Base-by-base conservation (phyloP, 1,140 invertebrate genomes). In the Danaus plexippus region DNA sequence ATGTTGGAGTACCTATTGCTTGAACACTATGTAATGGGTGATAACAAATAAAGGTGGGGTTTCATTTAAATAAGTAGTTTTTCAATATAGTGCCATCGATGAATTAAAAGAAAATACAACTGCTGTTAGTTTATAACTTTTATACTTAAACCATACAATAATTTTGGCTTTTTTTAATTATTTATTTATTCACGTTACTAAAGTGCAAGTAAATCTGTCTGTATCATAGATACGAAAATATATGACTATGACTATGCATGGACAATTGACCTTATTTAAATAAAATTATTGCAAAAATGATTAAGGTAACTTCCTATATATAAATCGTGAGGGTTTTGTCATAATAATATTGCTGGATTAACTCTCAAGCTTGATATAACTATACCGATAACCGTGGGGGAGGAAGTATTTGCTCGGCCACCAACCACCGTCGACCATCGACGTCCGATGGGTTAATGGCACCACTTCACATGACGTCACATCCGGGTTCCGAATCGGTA, bases 381-480 rank as follows among this genome's bases (percentile, higher is more conserved):
- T 32, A 32, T 3, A 32, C 5, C 22, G 22, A 7, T 32, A 32
- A 32, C 5, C 22, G 7, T 32, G 5, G 22, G 55, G 58, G 59
- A 18, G 6, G 42, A 52, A 74, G 71, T 79, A 71, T 80, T 80
- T 80, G 66, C 71, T 66, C 52, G 62, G 47, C 4, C 65, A 63
- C 67, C 72, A 32, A 32, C 22, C 22, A 32, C 22, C 22, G 22
- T 6, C 22, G 22, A 32, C 22, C 66, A 68, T 67, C 71, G 57
- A 69, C 71, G 67, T 66, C 69, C 69, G 66, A 72, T 66, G 67
- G 76, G 72, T 69, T 79, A 79, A 77, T 77, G 69, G 63, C 71
- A 66, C 57, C 63, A 61, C 73, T 68, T 64, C 43, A 60, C 50
- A 13, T 61, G 63, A 73, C 74, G 22, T 32, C 22, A 32, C 7